Percentiles rank a stretch among this genome's conserved stretches.
These are phyloP conservation scores for Hypanus sabinus DNA, from an alignment of 2,113 vertebrate species.

Conservation along the genomic window DNA sequence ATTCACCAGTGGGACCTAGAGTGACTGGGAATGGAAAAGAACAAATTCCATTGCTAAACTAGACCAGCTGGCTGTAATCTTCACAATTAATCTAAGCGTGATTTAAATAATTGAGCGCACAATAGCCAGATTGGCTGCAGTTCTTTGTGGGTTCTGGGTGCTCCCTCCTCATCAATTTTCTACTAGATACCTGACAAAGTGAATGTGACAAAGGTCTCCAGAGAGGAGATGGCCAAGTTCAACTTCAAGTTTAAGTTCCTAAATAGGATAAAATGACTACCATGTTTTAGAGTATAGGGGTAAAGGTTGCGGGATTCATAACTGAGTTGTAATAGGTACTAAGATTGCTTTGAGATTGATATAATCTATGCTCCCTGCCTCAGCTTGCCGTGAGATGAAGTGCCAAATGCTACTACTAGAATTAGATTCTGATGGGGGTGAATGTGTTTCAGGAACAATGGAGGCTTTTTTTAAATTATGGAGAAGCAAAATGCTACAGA, in stretches of 20 bases:
- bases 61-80: constrained; percentile 12
- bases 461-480: neutral
- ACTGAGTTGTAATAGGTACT: neutral
- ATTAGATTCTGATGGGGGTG: neutral
- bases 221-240: neutral
- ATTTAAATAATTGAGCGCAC: constrained; percentile 6
- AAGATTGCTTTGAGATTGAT: neutral
- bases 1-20: neutral
- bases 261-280: neutral
- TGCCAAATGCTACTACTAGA: neutral
- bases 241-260: too few relatives aligned
- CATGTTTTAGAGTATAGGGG: neutral
- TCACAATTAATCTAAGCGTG: neutral
- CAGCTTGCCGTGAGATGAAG: neutral
- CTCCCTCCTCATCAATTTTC: neutral
- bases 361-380: neutral
- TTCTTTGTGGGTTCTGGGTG: constrained; percentile 2
- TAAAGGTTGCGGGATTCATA: neutral
- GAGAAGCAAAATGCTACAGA: too few relatives aligned
- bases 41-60: constrained; percentile 4
- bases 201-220: neutral
- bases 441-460: neutral
- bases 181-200: neutral
- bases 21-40: neutral
- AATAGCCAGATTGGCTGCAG: neutral